Conservation (phyloP, 2,113 vertebrate species). For the Nothocercus nigrocapillus region DNA sequence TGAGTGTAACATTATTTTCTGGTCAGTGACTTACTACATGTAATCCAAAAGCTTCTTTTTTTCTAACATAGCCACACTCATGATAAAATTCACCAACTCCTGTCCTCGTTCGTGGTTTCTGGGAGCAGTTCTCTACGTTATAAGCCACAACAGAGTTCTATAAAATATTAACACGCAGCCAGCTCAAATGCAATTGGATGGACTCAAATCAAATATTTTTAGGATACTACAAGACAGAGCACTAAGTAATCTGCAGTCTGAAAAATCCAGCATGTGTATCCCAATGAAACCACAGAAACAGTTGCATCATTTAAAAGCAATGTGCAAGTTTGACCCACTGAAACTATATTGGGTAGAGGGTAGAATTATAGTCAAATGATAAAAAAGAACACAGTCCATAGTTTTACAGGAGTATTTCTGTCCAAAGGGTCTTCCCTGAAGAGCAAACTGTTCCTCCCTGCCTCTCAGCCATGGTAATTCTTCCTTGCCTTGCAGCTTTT, state of each 20-base stretch:
- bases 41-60: too few species aligned
- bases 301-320: not conserved
- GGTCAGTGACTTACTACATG: too few species aligned
- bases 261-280: not conserved
- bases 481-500: not conserved
- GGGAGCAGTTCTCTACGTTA: not conserved
- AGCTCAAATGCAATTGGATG: not conserved
- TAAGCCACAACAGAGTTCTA: not conserved
- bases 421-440: not conserved
- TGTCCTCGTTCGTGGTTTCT: not conserved
- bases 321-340: not conserved
- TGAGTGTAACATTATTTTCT: not conserved
- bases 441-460: accelerated
- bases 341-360: not conserved
- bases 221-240: not conserved
- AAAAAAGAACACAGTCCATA: not conserved
- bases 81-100: not conserved
- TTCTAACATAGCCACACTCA: not conserved
- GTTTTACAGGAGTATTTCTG: not conserved
- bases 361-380: not conserved
- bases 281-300: not conserved
- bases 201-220: not conserved
- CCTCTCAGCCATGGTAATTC: not conserved
- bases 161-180: not conserved
- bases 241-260: not conserved